Evolutionary conservation across 1,140 invertebrate species (phyloP).

Genomic region (Drosophila santomea): DNA sequence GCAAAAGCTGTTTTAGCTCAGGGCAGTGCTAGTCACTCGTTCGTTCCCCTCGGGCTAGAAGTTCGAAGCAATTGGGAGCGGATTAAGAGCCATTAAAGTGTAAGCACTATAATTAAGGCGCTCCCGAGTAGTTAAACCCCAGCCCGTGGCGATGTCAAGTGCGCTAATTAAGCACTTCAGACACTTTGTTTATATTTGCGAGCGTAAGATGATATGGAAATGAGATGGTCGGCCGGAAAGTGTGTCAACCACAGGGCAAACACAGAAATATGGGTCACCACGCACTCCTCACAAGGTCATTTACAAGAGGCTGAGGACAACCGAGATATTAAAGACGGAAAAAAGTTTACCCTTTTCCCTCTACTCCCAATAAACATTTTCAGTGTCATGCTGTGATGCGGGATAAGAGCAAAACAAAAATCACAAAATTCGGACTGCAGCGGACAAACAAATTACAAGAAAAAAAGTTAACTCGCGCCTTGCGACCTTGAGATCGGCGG

Average conservation of each 20-base stretch:
- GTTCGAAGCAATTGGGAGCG: slow-evolving; percentile 1
- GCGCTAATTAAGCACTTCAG: slow-evolving; percentile 9
- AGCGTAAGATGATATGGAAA: slow-evolving; percentile 50
- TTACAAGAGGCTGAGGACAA: slow-evolving; percentile 28
- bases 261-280: slow-evolving; percentile 9
- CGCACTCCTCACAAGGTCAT: slow-evolving; percentile 57
- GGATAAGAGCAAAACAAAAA: slow-evolving; percentile 38
- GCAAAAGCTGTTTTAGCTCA: not conserved
- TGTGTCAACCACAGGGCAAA: slow-evolving; percentile 57
- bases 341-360: not conserved
- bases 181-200: not conserved
- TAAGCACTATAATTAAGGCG: slow-evolving; percentile 28
- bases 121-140: slow-evolving; percentile 13
- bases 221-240: slow-evolving; percentile 43
- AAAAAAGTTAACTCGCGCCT: slow-evolving; percentile 41
- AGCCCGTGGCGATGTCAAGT: slow-evolving; percentile 7
- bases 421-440: slow-evolving; percentile 57
- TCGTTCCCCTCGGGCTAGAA: slow-evolving; percentile 1
- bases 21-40: not conserved
- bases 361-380: slow-evolving; percentile 36
- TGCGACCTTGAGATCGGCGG: slow-evolving; percentile 62
- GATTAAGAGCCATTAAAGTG: slow-evolving; percentile 32
- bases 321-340: slow-evolving; percentile 3
- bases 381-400: slow-evolving; percentile 64
- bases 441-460: slow-evolving; percentile 40